Base-by-base conservation (phyloP, 2,113 vertebrate species). In the Caranx melampygus region DNA sequence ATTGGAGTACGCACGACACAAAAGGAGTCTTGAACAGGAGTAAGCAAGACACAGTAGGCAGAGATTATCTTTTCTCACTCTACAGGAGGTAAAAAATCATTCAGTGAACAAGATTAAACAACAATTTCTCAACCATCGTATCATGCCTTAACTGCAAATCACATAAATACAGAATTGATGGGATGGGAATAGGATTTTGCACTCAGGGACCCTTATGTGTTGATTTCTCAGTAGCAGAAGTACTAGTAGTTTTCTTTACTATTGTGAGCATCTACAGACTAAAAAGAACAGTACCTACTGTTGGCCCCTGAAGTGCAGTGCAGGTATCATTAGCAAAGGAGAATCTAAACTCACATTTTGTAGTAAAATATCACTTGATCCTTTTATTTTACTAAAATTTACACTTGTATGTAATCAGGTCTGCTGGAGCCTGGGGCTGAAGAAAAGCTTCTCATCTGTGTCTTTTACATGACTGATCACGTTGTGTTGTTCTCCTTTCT, bases 401-500 rank as follows among this genome's bases (percentile, higher is more conserved):
- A 58, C 7, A 44, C 4, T 18, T 58, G 45, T 74, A 33, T 34
- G 58, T 76, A 51, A 75, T 67, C 40, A 33, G 34, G 35, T 66
- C 26, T 59, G 42, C 13, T 60, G 21, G 16, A 20, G 68, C 67
- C 67, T 34, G 37, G 14, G 26, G 62, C 61, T 47, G 33, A 52
- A 2, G 35, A 66, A 58, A 69, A 44, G 14, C 70, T 26, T 82
- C 54, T 51, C 54, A 14, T 72, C 55, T 35, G 9, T 71, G 10
- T 58, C n/a, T 37, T 37, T 57, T 62, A 14, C 57, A 59, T 72
- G 67, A 74, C 44, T 64, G 45, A 8, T 82, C 81, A 75, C 71
- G 77, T 55, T 55, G 26, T 76, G 62, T 37, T 51, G 65, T 62
- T 88, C 55, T 35, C 16, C n/a, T 70, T 75, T 72, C 57, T 34